Evolutionary conservation across 2,797 vertebrate species (phyloP).

Genomic region (Pseudomugil gertrudae): DNA sequence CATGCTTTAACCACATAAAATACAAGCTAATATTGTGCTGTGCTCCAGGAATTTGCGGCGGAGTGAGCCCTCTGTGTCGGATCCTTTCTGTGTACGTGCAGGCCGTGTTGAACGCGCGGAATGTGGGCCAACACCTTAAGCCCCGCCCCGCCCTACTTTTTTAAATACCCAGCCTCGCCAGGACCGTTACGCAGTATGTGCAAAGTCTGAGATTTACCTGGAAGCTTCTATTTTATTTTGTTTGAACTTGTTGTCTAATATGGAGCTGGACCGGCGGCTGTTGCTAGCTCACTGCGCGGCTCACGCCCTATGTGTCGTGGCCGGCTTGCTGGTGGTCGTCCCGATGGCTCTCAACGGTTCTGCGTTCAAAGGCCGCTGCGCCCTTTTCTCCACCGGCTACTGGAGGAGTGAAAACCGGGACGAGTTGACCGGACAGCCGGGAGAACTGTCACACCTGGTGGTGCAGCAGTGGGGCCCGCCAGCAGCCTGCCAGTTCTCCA

Average conservation of each 20-base stretch:
- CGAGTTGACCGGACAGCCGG: slow-evolving; percentile 44
- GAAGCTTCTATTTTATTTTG: background rate
- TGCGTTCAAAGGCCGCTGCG: slow-evolving; percentile 85
- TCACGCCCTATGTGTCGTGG: slow-evolving; percentile 78
- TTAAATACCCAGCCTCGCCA: slow-evolving; percentile 30
- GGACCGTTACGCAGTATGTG: background rate
- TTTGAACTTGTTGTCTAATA: slow-evolving; percentile 25
- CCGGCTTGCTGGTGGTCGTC: slow-evolving; percentile 81
- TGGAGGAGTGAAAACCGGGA: slow-evolving; percentile 76
- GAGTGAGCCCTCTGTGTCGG: slow-evolving; percentile 41
- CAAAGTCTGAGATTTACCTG: rapidly evolving
- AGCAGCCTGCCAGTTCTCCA: slow-evolving; percentile 83
- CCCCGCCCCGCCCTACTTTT: slow-evolving; percentile 35
- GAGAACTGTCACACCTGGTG: slow-evolving; percentile 69
- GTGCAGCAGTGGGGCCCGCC: slow-evolving; percentile 83
- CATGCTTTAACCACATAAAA: background rate
- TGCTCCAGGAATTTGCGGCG: background rate
- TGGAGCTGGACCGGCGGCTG: slow-evolving; percentile 83
- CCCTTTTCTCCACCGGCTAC: slow-evolving; percentile 81
- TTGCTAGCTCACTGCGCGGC: slow-evolving; percentile 81
- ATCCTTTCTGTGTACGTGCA: slow-evolving; percentile 1
- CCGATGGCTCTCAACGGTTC: slow-evolving; percentile 85
- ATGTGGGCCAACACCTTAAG: background rate
- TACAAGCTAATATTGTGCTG: background rate
- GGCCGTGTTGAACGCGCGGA: slow-evolving; percentile 24